Percentiles rank a stretch among this genome's conserved stretches.
These are phyloP conservation scores for Cetonia aurata DNA, from an alignment of 2,888 invertebrate genomes.

Conservation along the genomic window DNA sequence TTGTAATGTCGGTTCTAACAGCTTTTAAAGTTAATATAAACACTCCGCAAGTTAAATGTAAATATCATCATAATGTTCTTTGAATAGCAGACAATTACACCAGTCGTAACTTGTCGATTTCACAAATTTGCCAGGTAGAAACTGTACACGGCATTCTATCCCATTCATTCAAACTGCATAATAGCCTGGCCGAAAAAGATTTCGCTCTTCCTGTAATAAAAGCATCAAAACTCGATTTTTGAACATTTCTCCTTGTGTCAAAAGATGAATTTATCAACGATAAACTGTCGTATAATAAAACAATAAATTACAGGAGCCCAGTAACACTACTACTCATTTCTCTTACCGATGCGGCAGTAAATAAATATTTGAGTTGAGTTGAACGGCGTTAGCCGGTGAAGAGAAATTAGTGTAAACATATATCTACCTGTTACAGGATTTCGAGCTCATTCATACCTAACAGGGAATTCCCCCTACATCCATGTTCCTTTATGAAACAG, in stretches of 20 bases:
- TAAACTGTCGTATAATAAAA: slow-evolving; percentile 26
- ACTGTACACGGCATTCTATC: slow-evolving; percentile 23
- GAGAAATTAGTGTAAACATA: slow-evolving; percentile 30
- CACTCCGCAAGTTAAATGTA: neutral
- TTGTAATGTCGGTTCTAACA: no score
- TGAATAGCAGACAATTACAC: slow-evolving; percentile 25
- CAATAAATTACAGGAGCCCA: slow-evolving; percentile 25
- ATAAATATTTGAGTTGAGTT: slow-evolving; percentile 29
- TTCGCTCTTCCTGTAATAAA: slow-evolving; percentile 33
- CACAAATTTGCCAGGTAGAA: slow-evolving; percentile 35
- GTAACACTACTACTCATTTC: neutral
- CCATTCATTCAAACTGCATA: slow-evolving; percentile 28
- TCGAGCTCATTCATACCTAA: slow-evolving; percentile 36
- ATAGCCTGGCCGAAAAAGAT: slow-evolving; percentile 2
- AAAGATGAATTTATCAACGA: slow-evolving; percentile 31
- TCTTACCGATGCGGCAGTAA: slow-evolving; percentile 22
- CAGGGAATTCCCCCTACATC: slow-evolving; percentile 37
- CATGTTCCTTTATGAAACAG: slow-evolving; percentile 21
- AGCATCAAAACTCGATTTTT: slow-evolving; percentile 10
- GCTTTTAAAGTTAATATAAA: neutral
- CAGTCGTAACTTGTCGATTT: slow-evolving; percentile 34
- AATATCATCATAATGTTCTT: slow-evolving; percentile 1
- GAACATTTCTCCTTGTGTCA: neutral
- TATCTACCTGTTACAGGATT: slow-evolving; percentile 7
- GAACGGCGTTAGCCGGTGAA: slow-evolving; percentile 10